These are phyloP conservation scores for Toxotes jaculatrix DNA, from an alignment of 2,113 vertebrate genomes.

Conservation along the genomic window DNA sequence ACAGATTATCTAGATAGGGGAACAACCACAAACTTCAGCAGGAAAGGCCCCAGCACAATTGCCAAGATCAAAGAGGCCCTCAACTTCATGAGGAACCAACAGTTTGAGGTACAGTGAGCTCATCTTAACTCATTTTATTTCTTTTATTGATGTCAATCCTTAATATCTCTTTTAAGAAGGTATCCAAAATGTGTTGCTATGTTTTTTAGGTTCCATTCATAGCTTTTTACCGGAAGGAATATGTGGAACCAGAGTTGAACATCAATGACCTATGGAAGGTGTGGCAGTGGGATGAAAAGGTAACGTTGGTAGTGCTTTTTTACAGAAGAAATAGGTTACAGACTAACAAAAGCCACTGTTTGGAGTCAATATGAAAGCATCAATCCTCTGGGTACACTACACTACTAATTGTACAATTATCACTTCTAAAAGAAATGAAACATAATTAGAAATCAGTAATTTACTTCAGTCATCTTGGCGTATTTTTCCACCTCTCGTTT, in stretches of 20 bases:
- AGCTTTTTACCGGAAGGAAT: slow-evolving; percentile 99
- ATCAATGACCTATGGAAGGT: slow-evolving; percentile 98
- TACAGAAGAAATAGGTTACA: not conserved
- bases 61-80: slow-evolving; percentile 98
- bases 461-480: not conserved
- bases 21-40: slow-evolving; percentile 93
- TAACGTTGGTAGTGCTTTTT: slow-evolving; percentile 57
- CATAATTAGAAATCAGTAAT: not conserved
- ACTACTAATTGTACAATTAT: not conserved
- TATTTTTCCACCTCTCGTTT: not conserved
- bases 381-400: not conserved
- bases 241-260: slow-evolving; percentile 96
- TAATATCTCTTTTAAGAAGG: not conserved
- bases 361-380: not conserved
- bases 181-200: not conserved
- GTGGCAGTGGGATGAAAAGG: slow-evolving; percentile 99
- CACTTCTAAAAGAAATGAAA: not conserved
- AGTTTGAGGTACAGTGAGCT: slow-evolving; percentile 91
- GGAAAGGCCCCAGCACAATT: slow-evolving; percentile 97
- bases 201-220: slow-evolving; percentile 94
- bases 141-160: not conserved
- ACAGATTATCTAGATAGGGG: slow-evolving; percentile 95
- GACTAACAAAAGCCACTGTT: not conserved
- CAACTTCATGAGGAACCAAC: slow-evolving; percentile 99
- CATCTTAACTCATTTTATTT: not conserved